Evolutionary conservation across 1,140 invertebrate genomes (phyloP).

Genomic region (Ceratosolen fusciceps): DNA sequence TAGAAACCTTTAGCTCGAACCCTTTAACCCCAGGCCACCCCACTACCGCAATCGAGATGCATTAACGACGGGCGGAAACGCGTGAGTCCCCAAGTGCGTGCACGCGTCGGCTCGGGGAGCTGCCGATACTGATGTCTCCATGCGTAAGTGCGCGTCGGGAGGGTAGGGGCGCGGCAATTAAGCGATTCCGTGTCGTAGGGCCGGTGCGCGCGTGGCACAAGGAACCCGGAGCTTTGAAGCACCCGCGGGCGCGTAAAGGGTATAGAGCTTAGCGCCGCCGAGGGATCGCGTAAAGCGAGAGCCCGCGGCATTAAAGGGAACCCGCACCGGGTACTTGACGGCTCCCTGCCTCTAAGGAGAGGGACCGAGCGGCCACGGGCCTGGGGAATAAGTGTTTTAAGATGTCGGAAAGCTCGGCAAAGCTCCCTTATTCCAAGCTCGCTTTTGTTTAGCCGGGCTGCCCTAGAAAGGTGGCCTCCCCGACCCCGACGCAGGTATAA

Average conservation of each 20-base stretch:
- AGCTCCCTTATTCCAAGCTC: neutral
- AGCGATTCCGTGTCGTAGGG: neutral
- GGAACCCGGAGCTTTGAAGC: neutral
- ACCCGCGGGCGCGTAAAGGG: neutral
- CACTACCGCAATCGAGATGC: neutral
- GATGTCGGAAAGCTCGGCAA: slow-evolving; percentile 21
- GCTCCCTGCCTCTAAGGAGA: too few relatives aligned
- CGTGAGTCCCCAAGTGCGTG: neutral
- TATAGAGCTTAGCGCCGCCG: neutral
- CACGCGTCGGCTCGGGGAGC: too few relatives aligned
- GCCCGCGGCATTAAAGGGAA: neutral
- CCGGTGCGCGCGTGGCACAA: neutral
- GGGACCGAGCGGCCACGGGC: neutral
- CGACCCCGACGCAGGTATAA: neutral
- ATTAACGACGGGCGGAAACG: neutral
- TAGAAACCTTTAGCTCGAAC: too few relatives aligned
- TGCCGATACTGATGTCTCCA: neutral
- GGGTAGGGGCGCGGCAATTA: neutral
- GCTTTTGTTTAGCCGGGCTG: neutral
- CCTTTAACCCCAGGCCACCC: neutral
- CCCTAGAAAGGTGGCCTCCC: too few relatives aligned
- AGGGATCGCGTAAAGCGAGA: neutral
- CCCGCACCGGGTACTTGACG: neutral
- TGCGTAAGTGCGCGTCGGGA: neutral
- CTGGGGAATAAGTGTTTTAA: slow-evolving; percentile 12